These are phyloP conservation scores for Mohoua ochrocephala DNA, from an alignment of 2,113 vertebrate genomes.

Conservation along the genomic window DNA sequence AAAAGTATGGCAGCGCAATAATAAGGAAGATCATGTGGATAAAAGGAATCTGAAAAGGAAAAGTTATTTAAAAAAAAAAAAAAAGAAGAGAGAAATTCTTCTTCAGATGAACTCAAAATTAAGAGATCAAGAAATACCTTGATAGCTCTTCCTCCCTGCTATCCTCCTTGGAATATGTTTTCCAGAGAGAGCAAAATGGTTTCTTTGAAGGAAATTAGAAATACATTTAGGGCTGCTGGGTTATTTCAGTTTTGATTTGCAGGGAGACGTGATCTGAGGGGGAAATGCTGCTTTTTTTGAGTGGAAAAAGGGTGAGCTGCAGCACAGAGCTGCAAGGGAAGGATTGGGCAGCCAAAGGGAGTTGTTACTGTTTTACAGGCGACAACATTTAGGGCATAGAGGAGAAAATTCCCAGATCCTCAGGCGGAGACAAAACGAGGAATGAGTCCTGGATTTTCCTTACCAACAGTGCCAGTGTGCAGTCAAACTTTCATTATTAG, in stretches of 20 bases:
- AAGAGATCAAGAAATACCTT: background rate
- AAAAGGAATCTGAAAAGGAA: background rate
- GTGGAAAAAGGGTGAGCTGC: background rate
- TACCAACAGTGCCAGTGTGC: background rate
- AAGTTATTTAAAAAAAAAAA: background rate
- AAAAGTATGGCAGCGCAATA: background rate
- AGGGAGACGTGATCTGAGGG: background rate
- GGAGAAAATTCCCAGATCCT: background rate
- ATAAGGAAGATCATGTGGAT: background rate
- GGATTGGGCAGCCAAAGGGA: background rate
- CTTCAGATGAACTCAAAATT: background rate
- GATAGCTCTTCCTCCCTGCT: background rate
- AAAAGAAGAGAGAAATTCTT: background rate
- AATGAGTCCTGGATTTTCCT: background rate
- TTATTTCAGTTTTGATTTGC: constrained; percentile 43
- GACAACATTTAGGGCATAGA: background rate
- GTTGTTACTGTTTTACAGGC: background rate
- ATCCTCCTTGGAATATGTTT: background rate
- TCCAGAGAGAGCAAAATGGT: constrained; percentile 20
- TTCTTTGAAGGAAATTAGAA: constrained; percentile 51
- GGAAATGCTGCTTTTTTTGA: background rate
- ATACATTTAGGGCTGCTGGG: constrained; percentile 41
- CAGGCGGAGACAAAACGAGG: background rate
- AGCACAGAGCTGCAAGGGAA: background rate
- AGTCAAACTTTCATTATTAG: background rate